Conservation (phyloP, 2,888 invertebrate genomes). For the Limnephilus auricula region DNA sequence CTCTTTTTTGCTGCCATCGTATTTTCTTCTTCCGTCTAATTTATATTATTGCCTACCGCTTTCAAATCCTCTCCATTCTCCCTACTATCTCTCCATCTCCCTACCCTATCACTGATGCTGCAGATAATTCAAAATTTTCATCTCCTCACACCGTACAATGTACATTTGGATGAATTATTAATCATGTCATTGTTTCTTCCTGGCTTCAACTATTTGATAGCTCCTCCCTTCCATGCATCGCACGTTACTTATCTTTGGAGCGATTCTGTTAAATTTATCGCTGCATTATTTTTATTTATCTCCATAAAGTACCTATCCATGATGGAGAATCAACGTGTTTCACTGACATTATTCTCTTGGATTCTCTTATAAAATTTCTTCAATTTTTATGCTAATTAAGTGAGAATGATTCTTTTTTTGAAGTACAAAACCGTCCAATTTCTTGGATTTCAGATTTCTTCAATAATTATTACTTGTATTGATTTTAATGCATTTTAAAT, state of each 20-base stretch:
- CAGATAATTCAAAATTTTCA: conserved; percentile 57
- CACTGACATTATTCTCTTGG: background rate
- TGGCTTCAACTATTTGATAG: conserved; percentile 51
- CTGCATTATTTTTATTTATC: conserved; percentile 29
- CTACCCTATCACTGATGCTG: conserved; percentile 43
- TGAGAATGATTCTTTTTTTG: background rate
- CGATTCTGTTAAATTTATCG: conserved; percentile 22
- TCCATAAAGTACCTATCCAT: background rate
- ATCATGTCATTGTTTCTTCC: conserved; percentile 65
- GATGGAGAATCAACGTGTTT: background rate
- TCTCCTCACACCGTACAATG: conserved; percentile 32
- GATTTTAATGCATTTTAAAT: background rate
- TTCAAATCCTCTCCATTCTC: background rate
- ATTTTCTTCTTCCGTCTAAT: background rate
- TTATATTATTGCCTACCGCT: background rate
- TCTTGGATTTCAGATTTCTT: background rate
- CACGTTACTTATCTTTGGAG: conserved; percentile 5
- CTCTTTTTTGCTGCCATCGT: background rate
- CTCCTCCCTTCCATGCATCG: conserved; percentile 32
- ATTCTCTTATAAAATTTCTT: background rate
- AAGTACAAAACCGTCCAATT: no score
- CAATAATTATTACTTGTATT: background rate
- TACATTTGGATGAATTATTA: conserved; percentile 63
- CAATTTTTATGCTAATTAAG: background rate
- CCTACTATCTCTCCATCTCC: conserved; percentile 17